Base-by-base conservation (phyloP, 2,797 vertebrate genomes). In the Schizopygopsis pylzovi region DNA sequence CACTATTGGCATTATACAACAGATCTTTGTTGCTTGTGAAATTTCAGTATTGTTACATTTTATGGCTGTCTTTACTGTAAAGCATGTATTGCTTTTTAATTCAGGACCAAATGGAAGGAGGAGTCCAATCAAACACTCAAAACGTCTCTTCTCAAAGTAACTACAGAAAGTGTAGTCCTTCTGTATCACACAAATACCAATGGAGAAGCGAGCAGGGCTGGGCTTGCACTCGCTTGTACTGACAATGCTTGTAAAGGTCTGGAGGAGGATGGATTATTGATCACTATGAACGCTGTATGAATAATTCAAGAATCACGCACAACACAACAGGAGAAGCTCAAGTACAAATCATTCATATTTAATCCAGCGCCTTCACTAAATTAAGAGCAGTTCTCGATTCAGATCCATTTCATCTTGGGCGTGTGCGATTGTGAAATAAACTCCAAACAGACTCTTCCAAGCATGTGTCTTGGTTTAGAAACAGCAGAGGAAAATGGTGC, bases 311-410 rank as follows among this genome's bases (percentile, higher is more conserved):
- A 9, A 39, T 54, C 9, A 47, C n/a, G 18, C 59, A 22, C 9
- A 28, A 56, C 47, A 76, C 12, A 39, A 59, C 18, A 25, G 8
- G 41, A 28, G 41, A 37, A 47, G 41, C 25, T 43, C 39, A 13
- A 13, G 37, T 22, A 22, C 18, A 56, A 25, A 56, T 71, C 7
- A 25, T 59, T 73, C 54, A 49, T 1, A 47, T 83, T 73, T 83
- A 83, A 75, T 82, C 56, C 56, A 83, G 82, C 37, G 54, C 43
- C 37, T 15, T 6, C n/a, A 59, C 81, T 73, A 56, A 61, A 72
- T 61, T 25, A 75, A 25, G n/a, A 45, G 28, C 45, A 12, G 8
- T 39, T 73, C 77, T 63, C 2, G 13, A 49, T 45, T 75, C 56
- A 83, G 18, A 63, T 56, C 54, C 12, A 78, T 78, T 78, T 73